Evolutionary conservation across 2,113 vertebrate genomes (phyloP).

Genomic region (Colistium nudipinnis): DNA sequence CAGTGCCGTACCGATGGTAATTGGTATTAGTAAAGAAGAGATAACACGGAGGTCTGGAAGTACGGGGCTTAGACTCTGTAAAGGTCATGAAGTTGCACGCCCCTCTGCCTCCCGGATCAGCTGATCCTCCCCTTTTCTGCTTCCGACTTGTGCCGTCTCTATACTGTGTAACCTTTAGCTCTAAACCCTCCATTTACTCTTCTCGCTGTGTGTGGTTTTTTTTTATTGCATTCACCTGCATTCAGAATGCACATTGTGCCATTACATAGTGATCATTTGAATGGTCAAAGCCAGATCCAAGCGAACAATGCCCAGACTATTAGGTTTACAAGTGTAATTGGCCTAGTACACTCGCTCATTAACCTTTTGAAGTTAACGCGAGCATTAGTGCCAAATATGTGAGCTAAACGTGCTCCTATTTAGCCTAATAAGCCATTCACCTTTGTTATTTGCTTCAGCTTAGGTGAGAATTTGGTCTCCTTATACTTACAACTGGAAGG

Average conservation of each 20-base stretch:
- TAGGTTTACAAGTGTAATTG: slow-evolving; percentile 43
- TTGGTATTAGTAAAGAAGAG: neutral
- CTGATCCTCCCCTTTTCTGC: slow-evolving; percentile 4
- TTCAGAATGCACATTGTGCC: slow-evolving; percentile 12
- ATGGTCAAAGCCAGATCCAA: slow-evolving; percentile 31
- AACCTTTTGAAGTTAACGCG: slow-evolving; percentile 44
- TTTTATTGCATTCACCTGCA: slow-evolving; percentile 10
- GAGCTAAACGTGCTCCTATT: slow-evolving; percentile 52
- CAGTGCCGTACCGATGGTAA: neutral
- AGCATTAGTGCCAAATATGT: slow-evolving; percentile 40
- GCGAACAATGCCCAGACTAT: slow-evolving; percentile 13
- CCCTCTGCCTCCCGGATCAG: slow-evolving; percentile 16
- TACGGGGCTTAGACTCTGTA: slow-evolving; percentile 4
- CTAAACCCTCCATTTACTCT: slow-evolving; percentile 14
- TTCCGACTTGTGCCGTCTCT: slow-evolving; percentile 8
- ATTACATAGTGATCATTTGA: slow-evolving; percentile 12
- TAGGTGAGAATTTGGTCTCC: slow-evolving; percentile 45
- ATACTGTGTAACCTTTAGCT: slow-evolving; percentile 35
- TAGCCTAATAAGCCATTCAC: slow-evolving; percentile 52
- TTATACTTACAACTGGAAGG: slow-evolving; percentile 9
- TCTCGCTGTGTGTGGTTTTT: neutral
- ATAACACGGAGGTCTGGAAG: neutral
- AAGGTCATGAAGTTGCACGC: slow-evolving; percentile 30
- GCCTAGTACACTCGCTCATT: slow-evolving; percentile 48
- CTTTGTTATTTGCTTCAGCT: slow-evolving; percentile 50